These are phyloP conservation scores for Callithrix jacchus DNA, from an alignment of 2,113 vertebrate genomes.

Conservation along the genomic window DNA sequence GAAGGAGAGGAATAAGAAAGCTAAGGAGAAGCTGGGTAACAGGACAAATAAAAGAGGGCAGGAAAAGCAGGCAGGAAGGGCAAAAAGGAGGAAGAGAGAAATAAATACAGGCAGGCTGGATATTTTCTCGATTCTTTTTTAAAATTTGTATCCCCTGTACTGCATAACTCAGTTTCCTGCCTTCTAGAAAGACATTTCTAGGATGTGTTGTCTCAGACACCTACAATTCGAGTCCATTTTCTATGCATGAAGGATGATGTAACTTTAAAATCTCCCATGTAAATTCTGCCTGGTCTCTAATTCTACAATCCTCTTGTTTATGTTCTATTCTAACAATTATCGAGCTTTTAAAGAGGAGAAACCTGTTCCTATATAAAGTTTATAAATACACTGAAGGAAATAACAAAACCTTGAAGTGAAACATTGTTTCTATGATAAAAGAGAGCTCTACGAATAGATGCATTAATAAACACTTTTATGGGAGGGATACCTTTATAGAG, in stretches of 20 bases:
- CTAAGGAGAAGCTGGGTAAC: no score
- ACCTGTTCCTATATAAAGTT: background rate
- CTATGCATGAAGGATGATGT: background rate
- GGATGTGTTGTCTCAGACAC: background rate
- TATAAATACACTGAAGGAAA: background rate
- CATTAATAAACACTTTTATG: background rate
- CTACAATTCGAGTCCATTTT: background rate
- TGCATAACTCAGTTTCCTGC: background rate
- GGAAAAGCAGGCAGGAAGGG: background rate
- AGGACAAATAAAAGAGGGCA: background rate
- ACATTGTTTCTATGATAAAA: background rate
- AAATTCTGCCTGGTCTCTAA: background rate
- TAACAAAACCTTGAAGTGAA: background rate
- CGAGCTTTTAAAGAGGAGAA: conserved; percentile 14
- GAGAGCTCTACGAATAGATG: background rate
- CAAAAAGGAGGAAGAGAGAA: background rate
- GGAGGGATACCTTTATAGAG: background rate
- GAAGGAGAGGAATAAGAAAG: background rate
- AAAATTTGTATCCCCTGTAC: background rate
- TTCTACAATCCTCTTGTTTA: background rate
- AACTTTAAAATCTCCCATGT: background rate
- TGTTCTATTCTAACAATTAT: background rate
- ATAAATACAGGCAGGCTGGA: background rate
- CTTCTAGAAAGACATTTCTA: background rate
- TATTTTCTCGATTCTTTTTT: background rate